Base-by-base conservation (phyloP, 2,797 vertebrate genomes). In the Hydrocynus forskahlii region DNA sequence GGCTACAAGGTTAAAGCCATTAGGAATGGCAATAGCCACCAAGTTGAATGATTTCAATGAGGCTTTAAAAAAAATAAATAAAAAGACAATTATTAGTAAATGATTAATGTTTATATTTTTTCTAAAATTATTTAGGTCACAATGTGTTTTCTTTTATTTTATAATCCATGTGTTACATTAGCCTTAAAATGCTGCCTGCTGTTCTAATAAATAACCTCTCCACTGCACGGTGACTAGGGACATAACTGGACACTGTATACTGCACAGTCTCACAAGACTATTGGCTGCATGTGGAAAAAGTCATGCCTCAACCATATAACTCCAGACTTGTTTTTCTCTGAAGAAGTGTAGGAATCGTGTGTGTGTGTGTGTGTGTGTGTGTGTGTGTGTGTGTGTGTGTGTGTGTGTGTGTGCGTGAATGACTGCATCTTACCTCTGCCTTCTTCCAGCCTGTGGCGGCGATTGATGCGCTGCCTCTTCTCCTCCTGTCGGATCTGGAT, bases 401-500 rank as follows among this genome's bases (percentile, higher is more conserved):
- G 62, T 55, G 25, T 52, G 71, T 57, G n/a, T 21, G 66, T 38
- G 35, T 0, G 54, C 0, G 54, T 14, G 38, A n/a, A 72, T 57
- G 43, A 62, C 48, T 12, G 35, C 25, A 1, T 85, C 94, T 88
- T 96, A 99, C 98, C 98, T 97, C 97, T 94, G 88, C 96, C 97
- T 88, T 99, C 98, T 86, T 99, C 98, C 91, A 99, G 83, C 82
- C 97, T 94, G 82, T 99, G 97, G 14, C 98, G 95, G 75, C 98
- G 96, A 86, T 97, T 98, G 86, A 99, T 96, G 81, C 98, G 95
- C 57, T 99, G 98, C 0, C 98, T 93, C 85, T 99, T 99, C 92
- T 99, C 98, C 88, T 99, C 98, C 93, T 99, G 97, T 1, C 97
- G 94, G 86, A 99, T 95, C 89, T 99, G 98, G 91, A 99, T 97